Conservation (phyloP, 2,888 invertebrate species). For the Linyphia triangularis region DNA sequence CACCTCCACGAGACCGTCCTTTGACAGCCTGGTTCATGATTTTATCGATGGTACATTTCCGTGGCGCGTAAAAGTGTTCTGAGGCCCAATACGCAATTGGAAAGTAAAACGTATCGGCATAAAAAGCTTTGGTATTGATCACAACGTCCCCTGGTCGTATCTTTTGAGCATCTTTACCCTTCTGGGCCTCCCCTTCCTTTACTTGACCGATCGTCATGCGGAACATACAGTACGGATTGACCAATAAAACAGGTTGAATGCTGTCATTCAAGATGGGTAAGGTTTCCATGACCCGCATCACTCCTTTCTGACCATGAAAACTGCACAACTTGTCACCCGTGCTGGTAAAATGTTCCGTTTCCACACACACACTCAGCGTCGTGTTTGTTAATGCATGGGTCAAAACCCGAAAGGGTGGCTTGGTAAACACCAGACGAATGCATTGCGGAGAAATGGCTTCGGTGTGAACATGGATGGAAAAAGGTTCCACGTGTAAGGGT, state of each 20-base stretch:
- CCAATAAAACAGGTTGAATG: neutral
- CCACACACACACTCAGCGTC: neutral
- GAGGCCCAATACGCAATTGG: slow-evolving; percentile 30
- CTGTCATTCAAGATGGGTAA: no score
- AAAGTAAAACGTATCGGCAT: slow-evolving; percentile 16
- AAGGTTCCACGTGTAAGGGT: neutral
- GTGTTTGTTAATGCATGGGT: neutral
- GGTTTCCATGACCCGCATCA: neutral
- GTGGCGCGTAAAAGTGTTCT: slow-evolving; percentile 5
- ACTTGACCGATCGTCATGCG: slow-evolving; percentile 16
- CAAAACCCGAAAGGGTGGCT: neutral
- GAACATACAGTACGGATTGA: neutral
- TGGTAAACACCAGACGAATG: neutral
- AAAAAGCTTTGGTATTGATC: neutral
- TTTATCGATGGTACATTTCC: neutral
- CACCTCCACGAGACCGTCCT: slow-evolving; percentile 2
- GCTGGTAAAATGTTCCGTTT: neutral
- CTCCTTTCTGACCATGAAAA: slow-evolving; percentile 39
- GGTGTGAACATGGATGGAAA: neutral
- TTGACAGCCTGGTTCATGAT: slow-evolving; percentile 6
- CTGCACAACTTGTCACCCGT: slow-evolving; percentile 27
- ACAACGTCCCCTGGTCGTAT: neutral
- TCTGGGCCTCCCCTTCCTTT: neutral
- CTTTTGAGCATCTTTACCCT: neutral
- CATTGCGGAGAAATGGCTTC: neutral